phyloP scores from a whole-genome alignment of 2,797 vertebrate species.

The Pterois miles region DNA sequence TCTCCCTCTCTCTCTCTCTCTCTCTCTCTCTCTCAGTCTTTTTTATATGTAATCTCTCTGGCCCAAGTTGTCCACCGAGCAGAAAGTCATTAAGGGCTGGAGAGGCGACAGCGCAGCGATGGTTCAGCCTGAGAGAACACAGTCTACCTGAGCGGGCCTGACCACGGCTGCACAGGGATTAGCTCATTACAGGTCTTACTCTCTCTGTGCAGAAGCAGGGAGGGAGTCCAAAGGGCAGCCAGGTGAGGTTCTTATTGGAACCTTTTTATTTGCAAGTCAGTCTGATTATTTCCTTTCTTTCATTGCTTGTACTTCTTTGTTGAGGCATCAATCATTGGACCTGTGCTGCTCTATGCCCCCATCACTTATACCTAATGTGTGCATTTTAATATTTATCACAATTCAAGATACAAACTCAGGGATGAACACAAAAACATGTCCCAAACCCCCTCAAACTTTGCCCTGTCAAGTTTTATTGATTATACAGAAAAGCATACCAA shows the following conservation, averaged over 20 bases:
- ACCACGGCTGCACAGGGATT: conserved; percentile 68
- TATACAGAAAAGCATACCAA: conserved; percentile 37
- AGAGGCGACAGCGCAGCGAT: conserved; percentile 67
- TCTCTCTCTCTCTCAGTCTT: too few relatives aligned
- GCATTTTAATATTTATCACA: background rate
- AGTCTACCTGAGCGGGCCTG: conserved; percentile 58
- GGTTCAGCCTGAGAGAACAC: conserved; percentile 80
- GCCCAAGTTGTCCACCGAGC: conserved; percentile 69
- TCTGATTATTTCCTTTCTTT: conserved; percentile 27
- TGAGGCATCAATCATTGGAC: background rate
- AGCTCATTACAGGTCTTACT: conserved; percentile 73
- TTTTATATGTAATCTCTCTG: conserved; percentile 71
- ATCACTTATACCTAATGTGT: background rate
- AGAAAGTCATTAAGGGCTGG: conserved; percentile 80
- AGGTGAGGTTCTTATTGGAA: conserved; percentile 50
- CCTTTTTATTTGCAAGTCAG: conserved; percentile 57
- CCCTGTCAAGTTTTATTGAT: conserved; percentile 51
- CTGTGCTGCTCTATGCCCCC: background rate
- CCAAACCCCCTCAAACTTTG: conserved; percentile 17
- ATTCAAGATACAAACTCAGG: background rate
- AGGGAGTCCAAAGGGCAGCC: conserved; percentile 45
- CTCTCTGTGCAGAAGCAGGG: conserved; percentile 25
- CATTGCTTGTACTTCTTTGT: conserved; percentile 1
- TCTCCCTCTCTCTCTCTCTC: too few relatives aligned
- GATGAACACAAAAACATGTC: conserved; percentile 1